Evolutionary conservation across 2,888 invertebrate genomes (phyloP), one percentile per base, ranked within the genome.

Genomic region (Leptinotarsa rubiginosa): DNA sequence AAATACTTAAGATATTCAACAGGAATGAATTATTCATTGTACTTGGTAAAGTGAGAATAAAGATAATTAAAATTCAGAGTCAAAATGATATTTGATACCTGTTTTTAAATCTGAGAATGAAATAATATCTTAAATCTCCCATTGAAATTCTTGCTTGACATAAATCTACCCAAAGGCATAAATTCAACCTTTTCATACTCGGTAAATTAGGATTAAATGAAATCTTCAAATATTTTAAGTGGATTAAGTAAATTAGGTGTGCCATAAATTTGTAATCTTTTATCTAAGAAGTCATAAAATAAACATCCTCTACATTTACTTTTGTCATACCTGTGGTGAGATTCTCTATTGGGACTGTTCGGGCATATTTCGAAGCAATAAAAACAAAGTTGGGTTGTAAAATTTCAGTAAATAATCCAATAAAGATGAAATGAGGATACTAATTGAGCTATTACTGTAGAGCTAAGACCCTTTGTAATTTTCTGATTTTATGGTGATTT

Each of bases 211-310:
- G 71, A 75, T 56, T 71, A 65, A 65, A 50, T 54, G 20, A 56
- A 76, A 76, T 71, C 49, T 69, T 31, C 56, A 65, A 68, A 68
- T 73, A 76, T 73, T 66, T 73, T 72, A 75, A 75, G 77, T 77
- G 75, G 73, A 75, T 77, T 77, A 75, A 73, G 69, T 65, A 70
- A 77, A 73, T 75, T 72, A 75, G 73, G 41, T 67, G 22, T 22
- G 25, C 65, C 49, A 62, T 75, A 74, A 76, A 76, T 76, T 66
- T 54, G 25, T 15, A 66, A 62, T 69, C 47, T 59, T 47, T 73
- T 73, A 72, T 74, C 54, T 41, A 20, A 47, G 69, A 22, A 50
- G 69, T 73, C 56, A 31, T 75, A 70, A 73, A 71, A 73, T 71
- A 68, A 75, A 74, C 64, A 75, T 71, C 25, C 20, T 71, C 56